Percentiles rank a stretch among this genome's conserved stretches.
Conservation (phyloP, 2,888 invertebrate genomes). For the Cantharis nigra region DNA sequence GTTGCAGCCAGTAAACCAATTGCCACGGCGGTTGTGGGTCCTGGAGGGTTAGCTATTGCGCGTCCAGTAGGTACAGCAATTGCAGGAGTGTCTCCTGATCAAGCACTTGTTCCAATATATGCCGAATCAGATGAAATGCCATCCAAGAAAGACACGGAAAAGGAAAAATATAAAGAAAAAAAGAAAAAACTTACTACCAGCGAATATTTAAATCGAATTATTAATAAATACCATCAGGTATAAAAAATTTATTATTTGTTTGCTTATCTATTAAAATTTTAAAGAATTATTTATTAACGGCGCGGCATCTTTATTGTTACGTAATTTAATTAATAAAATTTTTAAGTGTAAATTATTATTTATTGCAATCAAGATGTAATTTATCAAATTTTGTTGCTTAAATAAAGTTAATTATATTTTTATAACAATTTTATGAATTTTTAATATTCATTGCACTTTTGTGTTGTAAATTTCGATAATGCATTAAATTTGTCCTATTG, state of each 20-base stretch:
- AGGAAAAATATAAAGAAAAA: conserved; percentile 31
- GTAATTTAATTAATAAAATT: not conserved
- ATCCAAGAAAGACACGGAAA: conserved; percentile 20
- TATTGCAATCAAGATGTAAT: not conserved
- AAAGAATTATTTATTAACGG: not conserved
- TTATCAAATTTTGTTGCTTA: not conserved
- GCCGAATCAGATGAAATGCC: conserved; percentile 20
- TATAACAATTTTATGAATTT: not conserved
- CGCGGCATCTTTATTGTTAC: not conserved
- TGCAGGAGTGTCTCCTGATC: conserved; percentile 67
- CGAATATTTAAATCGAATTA: conserved; percentile 50
- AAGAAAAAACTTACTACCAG: conserved; percentile 31
- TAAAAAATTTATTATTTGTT: not conserved
- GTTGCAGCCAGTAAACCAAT: conserved; percentile 73
- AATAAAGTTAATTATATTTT: not conserved
- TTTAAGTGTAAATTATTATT: not conserved
- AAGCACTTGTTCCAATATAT: conserved; percentile 50
- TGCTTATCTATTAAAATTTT: not conserved
- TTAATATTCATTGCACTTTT: not conserved
- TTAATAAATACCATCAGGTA: conserved; percentile 49
- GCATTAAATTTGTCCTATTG: not conserved
- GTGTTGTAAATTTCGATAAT: not conserved
- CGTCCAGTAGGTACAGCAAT: conserved; percentile 75
- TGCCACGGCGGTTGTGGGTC: conserved; percentile 72
- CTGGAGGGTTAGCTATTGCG: conserved; percentile 71